phyloP scores from a whole-genome alignment of 2,797 vertebrate species.

The Epinephelus awoara region DNA sequence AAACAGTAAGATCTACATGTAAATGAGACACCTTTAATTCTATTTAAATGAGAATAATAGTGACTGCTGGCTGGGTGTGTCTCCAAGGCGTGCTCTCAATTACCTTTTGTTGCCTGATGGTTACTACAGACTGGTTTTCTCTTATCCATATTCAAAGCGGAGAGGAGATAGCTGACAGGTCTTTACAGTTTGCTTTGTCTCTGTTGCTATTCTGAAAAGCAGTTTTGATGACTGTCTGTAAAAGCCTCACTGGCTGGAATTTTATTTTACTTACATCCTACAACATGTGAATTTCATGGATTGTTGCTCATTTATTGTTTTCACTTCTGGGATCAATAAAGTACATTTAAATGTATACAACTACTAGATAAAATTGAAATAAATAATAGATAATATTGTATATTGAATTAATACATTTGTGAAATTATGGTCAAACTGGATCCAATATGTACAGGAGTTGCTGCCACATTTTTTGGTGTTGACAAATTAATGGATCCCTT shows the following conservation, averaged over 20 bases:
- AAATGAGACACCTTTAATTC: slow-evolving; percentile 22
- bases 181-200: not conserved
- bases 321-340: not conserved
- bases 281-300: not conserved
- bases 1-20: not conserved
- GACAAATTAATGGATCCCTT: too few relatives aligned
- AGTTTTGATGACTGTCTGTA: not conserved
- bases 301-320: not conserved
- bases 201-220: not conserved
- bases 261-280: not conserved
- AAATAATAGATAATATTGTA: not conserved
- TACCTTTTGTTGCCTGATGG: slow-evolving; percentile 27
- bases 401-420: too few relatives aligned
- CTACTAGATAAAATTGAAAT: too few relatives aligned
- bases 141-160: slow-evolving; percentile 8
- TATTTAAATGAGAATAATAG: slow-evolving; percentile 6
- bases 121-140: slow-evolving; percentile 1
- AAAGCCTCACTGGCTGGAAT: not conserved
- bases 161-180: not conserved
- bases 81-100: slow-evolving; percentile 16
- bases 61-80: slow-evolving; percentile 45
- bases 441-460: too few relatives aligned
- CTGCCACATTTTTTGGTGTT: too few relatives aligned
- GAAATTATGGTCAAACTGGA: too few relatives aligned
- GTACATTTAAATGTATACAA: not conserved